Evolutionary conservation across 1,140 invertebrate genomes (phyloP).

Genomic region (Drosophila gunungcola): DNA sequence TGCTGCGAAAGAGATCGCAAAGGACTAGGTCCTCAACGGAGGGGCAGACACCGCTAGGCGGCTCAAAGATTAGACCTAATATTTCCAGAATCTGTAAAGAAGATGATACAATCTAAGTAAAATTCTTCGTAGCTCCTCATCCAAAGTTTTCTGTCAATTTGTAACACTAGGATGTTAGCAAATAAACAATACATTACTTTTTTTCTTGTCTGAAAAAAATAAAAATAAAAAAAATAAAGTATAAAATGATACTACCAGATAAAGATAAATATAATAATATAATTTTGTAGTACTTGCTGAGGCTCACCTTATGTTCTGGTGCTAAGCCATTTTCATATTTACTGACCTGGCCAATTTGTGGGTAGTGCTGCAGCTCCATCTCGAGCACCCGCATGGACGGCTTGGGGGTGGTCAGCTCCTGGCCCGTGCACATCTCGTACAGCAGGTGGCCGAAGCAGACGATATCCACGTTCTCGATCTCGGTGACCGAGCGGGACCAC

Average conservation of each 20-base stretch:
- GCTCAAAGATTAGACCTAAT: constrained; percentile 92
- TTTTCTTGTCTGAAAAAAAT: constrained; percentile 9
- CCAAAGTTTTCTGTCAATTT: background rate
- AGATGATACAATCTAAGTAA: background rate
- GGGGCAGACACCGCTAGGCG: constrained; percentile 87
- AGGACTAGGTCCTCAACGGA: constrained; percentile 91
- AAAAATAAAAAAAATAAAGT: constrained; percentile 7
- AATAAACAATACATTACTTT: constrained; percentile 7
- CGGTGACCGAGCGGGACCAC: constrained; percentile 86
- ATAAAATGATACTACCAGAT: background rate
- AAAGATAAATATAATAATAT: too few relatives aligned
- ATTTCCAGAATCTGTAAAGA: constrained; percentile 90
- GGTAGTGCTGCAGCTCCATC: constrained; percentile 90
- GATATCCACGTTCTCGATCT: constrained; percentile 88
- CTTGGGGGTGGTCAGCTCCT: constrained; percentile 90
- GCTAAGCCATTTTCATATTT: too few relatives aligned
- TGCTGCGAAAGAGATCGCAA: constrained; percentile 93
- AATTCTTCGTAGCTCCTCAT: background rate
- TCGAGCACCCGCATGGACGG: constrained; percentile 89
- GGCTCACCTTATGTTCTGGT: too few relatives aligned
- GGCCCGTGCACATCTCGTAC: constrained; percentile 95
- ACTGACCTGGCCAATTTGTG: constrained; percentile 87
- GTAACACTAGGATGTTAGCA: constrained; percentile 2
- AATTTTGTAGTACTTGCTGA: too few relatives aligned
- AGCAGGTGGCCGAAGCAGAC: constrained; percentile 93